Percentiles rank a stretch among this genome's conserved stretches.
Conservation (phyloP, 2,113 vertebrate species). For the Abramis brama region DNA sequence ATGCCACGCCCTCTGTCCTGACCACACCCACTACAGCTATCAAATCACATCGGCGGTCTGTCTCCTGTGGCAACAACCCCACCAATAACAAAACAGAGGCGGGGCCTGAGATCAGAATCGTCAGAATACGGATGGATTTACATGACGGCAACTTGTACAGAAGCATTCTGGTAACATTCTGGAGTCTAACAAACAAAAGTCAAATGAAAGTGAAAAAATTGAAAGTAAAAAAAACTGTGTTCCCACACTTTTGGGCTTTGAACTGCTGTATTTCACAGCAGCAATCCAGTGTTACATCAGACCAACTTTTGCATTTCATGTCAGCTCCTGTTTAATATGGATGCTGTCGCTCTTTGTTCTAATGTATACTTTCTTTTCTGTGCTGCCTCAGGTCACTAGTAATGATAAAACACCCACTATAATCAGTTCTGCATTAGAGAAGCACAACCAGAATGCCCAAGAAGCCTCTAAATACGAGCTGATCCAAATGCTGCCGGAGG, state of each 20-base stretch:
- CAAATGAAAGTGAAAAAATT: neutral
- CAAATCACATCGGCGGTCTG: constrained; percentile 88
- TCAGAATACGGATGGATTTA: constrained; percentile 86
- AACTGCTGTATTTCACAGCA: constrained; percentile 3
- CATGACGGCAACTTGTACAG: constrained; percentile 88
- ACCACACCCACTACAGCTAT: constrained; percentile 70
- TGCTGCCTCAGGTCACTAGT: constrained; percentile 82
- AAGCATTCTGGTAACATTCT: constrained; percentile 92
- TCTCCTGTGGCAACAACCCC: constrained; percentile 84
- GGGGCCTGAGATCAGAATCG: constrained; percentile 81
- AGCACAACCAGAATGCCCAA: constrained; percentile 83
- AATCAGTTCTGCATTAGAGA: constrained; percentile 85
- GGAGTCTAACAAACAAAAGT: neutral
- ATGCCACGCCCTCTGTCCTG: constrained; percentile 66
- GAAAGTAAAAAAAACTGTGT: neutral
- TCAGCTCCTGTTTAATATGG: neutral
- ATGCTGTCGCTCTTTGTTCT: constrained; percentile 8
- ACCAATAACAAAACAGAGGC: constrained; percentile 58
- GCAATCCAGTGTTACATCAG: neutral
- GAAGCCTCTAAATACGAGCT: constrained; percentile 81
- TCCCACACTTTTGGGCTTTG: neutral
- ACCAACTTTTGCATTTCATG: neutral
- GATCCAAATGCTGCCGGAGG: constrained; percentile 85
- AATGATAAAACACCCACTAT: constrained; percentile 89
- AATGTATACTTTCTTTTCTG: constrained; percentile 38